Conservation (phyloP, 1,140 invertebrate species). For the Drosophila kohkoa region DNA sequence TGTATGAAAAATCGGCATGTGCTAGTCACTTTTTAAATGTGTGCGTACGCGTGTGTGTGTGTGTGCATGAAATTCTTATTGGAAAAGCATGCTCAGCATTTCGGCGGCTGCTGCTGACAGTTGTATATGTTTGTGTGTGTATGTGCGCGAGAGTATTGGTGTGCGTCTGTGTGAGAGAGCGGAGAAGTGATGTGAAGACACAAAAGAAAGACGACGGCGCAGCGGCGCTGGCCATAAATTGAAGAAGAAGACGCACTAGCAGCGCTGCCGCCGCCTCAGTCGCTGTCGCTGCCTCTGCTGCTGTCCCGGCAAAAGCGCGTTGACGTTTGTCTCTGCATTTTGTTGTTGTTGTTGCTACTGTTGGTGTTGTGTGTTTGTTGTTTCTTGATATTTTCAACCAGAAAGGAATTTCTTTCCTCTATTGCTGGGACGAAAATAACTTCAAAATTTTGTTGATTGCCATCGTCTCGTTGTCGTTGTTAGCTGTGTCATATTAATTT, state of each 20-base stretch:
- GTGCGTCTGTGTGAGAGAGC: slow-evolving; percentile 48
- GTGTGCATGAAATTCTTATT: slow-evolving; percentile 74
- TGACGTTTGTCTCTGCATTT: slow-evolving; percentile 46
- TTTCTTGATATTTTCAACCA: slow-evolving; percentile 28
- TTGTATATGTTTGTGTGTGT: slow-evolving; percentile 26
- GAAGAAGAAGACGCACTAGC: slow-evolving; percentile 66
- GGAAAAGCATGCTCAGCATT: slow-evolving; percentile 80
- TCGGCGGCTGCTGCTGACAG: slow-evolving; percentile 60
- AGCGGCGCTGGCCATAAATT: slow-evolving; percentile 46
- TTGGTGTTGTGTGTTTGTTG: slow-evolving; percentile 18
- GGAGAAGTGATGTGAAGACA: slow-evolving; percentile 66
- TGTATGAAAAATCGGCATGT: slow-evolving; percentile 75
- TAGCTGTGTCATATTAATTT: slow-evolving; percentile 11
- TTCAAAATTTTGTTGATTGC: slow-evolving; percentile 44
- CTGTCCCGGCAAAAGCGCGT: slow-evolving; percentile 64
- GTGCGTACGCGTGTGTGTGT: slow-evolving; percentile 24
- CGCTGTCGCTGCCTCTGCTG: slow-evolving; percentile 61
- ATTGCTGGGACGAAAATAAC: slow-evolving; percentile 44
- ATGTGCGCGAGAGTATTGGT: slow-evolving; percentile 15
- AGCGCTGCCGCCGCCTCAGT: slow-evolving; percentile 42
- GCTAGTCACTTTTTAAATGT: slow-evolving; percentile 44
- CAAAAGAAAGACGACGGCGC: slow-evolving; percentile 65
- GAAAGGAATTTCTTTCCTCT: slow-evolving; percentile 45
- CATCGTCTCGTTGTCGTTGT: slow-evolving; percentile 16
- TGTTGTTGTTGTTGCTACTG: slow-evolving; percentile 23